Evolutionary conservation across 1,140 invertebrate species (phyloP).

Genomic region (Achatina immaculata): DNA sequence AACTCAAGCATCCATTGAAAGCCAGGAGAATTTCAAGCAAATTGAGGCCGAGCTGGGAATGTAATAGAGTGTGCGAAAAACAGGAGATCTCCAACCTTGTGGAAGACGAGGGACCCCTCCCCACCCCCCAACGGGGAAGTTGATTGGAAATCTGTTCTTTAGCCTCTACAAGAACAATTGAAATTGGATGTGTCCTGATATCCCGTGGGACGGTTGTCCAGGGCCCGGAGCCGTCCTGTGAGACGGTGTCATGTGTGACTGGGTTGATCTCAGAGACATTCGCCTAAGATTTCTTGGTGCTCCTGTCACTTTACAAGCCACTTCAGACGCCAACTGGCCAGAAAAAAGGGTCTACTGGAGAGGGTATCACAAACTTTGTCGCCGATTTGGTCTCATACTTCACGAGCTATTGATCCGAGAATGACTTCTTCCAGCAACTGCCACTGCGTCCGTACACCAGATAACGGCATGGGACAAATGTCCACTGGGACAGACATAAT

Average conservation of each 20-base stretch:
- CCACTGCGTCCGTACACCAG: too few relatives aligned
- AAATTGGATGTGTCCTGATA: not conserved
- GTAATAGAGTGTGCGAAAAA: not conserved
- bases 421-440: not conserved
- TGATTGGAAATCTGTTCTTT: not conserved
- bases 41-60: not conserved
- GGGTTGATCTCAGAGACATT: not conserved
- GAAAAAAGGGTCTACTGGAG: not conserved
- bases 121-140: too few relatives aligned
- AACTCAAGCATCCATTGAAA: not conserved
- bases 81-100: not conserved
- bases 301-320: not conserved
- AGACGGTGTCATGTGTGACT: not conserved
- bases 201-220: not conserved
- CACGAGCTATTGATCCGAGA: not conserved
- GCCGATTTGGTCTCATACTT: not conserved
- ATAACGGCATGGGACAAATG: too few relatives aligned
- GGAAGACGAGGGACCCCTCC: not conserved
- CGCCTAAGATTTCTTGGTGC: not conserved
- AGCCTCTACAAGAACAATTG: not conserved
- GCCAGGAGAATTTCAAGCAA: not conserved
- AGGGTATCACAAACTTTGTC: not conserved
- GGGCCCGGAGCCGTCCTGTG: not conserved
- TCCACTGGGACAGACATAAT: too few relatives aligned
- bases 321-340: not conserved